Base-by-base conservation (phyloP, 2,113 vertebrate genomes). In the Aldabrachelys gigantea region DNA sequence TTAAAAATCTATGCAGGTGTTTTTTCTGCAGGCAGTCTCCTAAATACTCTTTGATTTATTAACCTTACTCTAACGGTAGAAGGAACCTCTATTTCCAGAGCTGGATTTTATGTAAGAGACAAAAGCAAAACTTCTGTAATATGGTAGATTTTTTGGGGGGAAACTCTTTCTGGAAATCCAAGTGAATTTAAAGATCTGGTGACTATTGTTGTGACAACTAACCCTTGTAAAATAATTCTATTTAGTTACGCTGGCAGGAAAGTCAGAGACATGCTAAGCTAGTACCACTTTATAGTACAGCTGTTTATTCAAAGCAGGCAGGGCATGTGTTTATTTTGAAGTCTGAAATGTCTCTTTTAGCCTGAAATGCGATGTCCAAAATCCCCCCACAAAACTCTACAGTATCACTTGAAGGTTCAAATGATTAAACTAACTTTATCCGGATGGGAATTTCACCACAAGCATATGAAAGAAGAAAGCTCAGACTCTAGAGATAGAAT, bases 281-380 rank as follows among this genome's bases (percentile, higher is more conserved):
- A 95, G 85, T 84, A 91, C 91, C 82, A 41, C 56, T 92, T 94
- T 96, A 89, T 80, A 93, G 90, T 38, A 91, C 93, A 88, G 95
- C 95, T 96, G 96, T 92, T 94, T 97, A 81, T 94, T 94, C 85
- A 13, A 94, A 97, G 97, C 92, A 95, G 87, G 92, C 94, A 97
- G 91, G 80, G 80, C 89, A 96, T 91, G 89, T 72, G 89, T 88
- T 81, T 84, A 49, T 92, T 95, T 89, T 90, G 91, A 95, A 95
- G 94, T 69, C 62, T 83, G 87, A 92, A 49, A 44, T 69, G 17
- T 90, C 88, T 93, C 82, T 89, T 85, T 81, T 92, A 92, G 89
- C 84, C 79, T 86, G 29, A 0, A 92, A 94, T 10, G 52, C 88
- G 96, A 81, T 0, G 0, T 76, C 85, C 82, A 62, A 35, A 76